Conservation (phyloP, 1,140 invertebrate genomes). For the Coelopa frigida region DNA sequence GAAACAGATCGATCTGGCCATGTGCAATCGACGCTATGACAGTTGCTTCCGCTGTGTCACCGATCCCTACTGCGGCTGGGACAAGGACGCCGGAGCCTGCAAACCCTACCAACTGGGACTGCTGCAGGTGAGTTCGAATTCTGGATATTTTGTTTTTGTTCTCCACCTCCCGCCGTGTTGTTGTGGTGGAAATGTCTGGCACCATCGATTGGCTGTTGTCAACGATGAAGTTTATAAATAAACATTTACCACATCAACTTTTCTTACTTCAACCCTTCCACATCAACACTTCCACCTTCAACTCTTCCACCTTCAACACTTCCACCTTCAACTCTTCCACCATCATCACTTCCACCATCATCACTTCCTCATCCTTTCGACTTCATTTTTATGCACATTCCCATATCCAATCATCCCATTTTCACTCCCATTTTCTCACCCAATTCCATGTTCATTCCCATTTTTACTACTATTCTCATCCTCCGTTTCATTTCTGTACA, state of each 20-base stretch:
- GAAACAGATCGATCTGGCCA: constrained; percentile 67
- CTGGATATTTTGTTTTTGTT: too few species aligned
- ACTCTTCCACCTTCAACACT: too few species aligned
- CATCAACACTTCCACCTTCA: too few species aligned
- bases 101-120: constrained; percentile 62
- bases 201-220: too few species aligned
- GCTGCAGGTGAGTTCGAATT: constrained; percentile 39
- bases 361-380: too few species aligned
- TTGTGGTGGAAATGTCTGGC: too few species aligned
- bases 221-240: too few species aligned
- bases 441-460: not conserved
- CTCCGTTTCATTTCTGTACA: constrained; percentile 44
- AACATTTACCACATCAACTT: too few species aligned
- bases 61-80: constrained; percentile 80
- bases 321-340: too few species aligned
- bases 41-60: constrained; percentile 70
- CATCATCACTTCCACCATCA: too few species aligned
- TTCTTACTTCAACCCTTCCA: too few species aligned
- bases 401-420: constrained; percentile 3
- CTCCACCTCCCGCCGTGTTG: too few species aligned
- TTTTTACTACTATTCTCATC: constrained; percentile 1
- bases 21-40: constrained; percentile 65
- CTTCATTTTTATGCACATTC: not conserved
- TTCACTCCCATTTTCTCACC: constrained; percentile 1
- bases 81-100: constrained; percentile 66